Base-by-base conservation (phyloP, 2,888 invertebrate genomes). In the Spialia ferax region DNA sequence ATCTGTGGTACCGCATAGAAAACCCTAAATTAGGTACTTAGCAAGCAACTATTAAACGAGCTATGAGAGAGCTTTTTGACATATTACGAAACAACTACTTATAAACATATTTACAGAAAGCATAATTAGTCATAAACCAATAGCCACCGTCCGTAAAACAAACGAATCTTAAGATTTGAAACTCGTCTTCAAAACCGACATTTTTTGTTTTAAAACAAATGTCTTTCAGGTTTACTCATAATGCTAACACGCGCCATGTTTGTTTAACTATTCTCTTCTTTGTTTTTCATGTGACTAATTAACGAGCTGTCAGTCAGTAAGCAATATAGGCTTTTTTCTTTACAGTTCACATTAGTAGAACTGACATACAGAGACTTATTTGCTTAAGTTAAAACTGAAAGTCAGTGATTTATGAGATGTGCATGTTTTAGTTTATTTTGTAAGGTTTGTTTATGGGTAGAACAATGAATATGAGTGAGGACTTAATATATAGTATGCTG, bases 241-340 rank as follows among this genome's bases (percentile, higher is more conserved):
- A 32, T 26, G 50, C 35, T 22, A 50, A 65, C 64, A 65, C 64
- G 64, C 48, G 64, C 57, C 50, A 26, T 59, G 26, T 65, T 65
- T 65, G 65, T 50, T 59, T 65, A 52, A 23, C 22, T 22, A 2
- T 18, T 45, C 10, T 45, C 18, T 18, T 8, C 65, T 52, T 64
- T 64, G 64, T 64, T 15, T 13, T 32, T 18, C 15, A 32, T 57
- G 26, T 38, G 59, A 65, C 57, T 65, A 59, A 65, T 65, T 65
- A 65, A 50, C 38, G 59, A 57, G 38, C 15, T 13, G 57, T 59
- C 59, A n/a, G 23, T 52, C 35, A 15, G 45, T 45, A 45, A 45
- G 45, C 20, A 20, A 45, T 45, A 32, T 35, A 38, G 50, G 2
- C 22, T 56, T 48, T 56, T 48, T 65, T 59, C 35, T 50, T 57